phyloP scores from a whole-genome alignment of 1,140 invertebrate genomes.

The Eupristina koningsbergeri region DNA sequence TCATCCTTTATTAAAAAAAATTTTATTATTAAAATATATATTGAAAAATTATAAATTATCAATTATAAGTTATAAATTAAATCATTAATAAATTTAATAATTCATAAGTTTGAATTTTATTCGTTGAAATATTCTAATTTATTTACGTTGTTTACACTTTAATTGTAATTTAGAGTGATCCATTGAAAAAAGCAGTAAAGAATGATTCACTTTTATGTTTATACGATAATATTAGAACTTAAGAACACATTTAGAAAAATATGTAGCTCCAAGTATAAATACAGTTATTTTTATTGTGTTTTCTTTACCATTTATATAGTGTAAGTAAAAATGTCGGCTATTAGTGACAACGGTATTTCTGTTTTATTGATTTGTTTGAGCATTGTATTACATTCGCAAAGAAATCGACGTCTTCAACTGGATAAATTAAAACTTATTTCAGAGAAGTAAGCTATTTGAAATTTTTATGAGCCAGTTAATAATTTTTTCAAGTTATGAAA shows the following conservation, averaged over 20 bases:
- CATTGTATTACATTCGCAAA: neutral
- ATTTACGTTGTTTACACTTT: neutral
- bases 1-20: no score
- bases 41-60: no score
- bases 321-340: neutral
- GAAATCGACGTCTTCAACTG: neutral
- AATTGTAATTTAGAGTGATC: neutral
- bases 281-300: neutral
- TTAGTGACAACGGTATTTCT: slow-evolving; percentile 1
- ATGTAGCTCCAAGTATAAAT: neutral
- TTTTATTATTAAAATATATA: no score
- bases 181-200: neutral
- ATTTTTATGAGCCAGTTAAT: neutral
- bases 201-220: neutral
- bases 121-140: neutral
- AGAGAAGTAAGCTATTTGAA: neutral
- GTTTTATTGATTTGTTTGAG: neutral
- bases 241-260: neutral
- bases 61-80: no score
- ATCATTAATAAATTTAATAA: no score
- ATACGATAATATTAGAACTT: neutral
- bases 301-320: neutral
- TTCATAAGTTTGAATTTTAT: neutral
- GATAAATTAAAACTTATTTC: neutral
- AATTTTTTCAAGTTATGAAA: neutral